phyloP scores from a whole-genome alignment of 1,140 invertebrate genomes.

The Pseudomyrmex sp. region DNA sequence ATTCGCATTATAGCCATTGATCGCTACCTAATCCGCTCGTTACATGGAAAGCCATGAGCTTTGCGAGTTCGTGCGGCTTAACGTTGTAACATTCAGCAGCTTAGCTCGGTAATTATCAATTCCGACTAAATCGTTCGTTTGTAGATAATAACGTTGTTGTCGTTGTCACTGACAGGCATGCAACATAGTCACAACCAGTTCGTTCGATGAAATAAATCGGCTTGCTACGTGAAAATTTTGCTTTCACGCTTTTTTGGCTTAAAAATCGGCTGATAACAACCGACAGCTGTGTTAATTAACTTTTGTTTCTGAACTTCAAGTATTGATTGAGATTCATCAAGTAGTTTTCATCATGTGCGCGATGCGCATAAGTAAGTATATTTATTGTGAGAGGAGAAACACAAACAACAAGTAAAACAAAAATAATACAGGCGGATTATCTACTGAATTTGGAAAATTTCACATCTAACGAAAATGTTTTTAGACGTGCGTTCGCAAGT shows the following conservation, averaged over 20 bases:
- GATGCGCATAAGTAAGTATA: background rate
- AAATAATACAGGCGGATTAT: background rate
- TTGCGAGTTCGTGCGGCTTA: conserved; percentile 17
- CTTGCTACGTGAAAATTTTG: conserved; percentile 22
- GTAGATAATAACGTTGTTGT: conserved; percentile 4
- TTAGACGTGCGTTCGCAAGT: background rate
- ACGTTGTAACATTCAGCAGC: conserved; percentile 25
- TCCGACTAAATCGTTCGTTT: conserved; percentile 6
- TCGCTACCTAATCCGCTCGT: background rate
- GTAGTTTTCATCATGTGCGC: background rate
- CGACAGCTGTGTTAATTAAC: background rate
- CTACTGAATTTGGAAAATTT: background rate
- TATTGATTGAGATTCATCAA: background rate
- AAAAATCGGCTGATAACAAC: background rate
- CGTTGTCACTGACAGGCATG: background rate
- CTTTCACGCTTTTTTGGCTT: background rate
- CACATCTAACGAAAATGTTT: conserved; percentile 19
- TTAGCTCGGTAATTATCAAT: conserved; percentile 14
- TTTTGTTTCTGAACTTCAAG: background rate
- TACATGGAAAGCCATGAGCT: conserved; percentile 17
- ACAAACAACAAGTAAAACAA: conserved; percentile 3
- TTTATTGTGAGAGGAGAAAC: background rate
- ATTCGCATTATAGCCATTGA: conserved; percentile 14
- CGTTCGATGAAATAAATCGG: background rate
- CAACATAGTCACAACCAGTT: background rate